phyloP scores from a whole-genome alignment of 2,113 vertebrate species.

The Gallinago jamesoni region DNA sequence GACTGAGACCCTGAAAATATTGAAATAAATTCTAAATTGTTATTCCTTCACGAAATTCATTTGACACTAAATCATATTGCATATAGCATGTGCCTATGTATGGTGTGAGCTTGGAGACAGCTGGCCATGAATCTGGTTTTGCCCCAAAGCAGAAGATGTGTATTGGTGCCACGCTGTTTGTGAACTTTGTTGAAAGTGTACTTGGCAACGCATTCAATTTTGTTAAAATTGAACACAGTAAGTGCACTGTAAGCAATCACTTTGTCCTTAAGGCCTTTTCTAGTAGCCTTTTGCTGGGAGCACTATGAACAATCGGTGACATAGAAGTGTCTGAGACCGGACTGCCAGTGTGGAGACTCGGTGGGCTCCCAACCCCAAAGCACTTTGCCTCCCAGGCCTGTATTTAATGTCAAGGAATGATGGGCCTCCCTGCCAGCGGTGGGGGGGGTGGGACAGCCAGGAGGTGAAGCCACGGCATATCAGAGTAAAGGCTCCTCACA shows the following conservation, averaged over 20 bases:
- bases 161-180: fast-evolving
- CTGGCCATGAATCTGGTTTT: not conserved
- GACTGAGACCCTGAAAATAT: not conserved
- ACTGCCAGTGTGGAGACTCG: not conserved
- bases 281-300: not conserved
- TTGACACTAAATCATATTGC: not conserved
- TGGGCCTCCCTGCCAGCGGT: fast-evolving
- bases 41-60: not conserved
- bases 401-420: fast-evolving
- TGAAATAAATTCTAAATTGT: not conserved
- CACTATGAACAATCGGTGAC: not conserved
- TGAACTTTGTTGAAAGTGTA: not conserved
- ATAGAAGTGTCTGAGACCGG: not conserved
- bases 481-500: not conserved
- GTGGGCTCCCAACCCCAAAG: too few relatives aligned
- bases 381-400: not conserved
- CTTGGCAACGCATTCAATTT: not conserved
- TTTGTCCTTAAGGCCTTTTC: not conserved
- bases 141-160: not conserved
- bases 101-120: not conserved
- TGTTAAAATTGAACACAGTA: not conserved
- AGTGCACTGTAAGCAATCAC: not conserved
- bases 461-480: not conserved
- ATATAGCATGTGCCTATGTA: too few relatives aligned
- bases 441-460: not conserved